Conservation (phyloP, 2,797 vertebrate genomes). For the Manis crassicaudata region DNA sequence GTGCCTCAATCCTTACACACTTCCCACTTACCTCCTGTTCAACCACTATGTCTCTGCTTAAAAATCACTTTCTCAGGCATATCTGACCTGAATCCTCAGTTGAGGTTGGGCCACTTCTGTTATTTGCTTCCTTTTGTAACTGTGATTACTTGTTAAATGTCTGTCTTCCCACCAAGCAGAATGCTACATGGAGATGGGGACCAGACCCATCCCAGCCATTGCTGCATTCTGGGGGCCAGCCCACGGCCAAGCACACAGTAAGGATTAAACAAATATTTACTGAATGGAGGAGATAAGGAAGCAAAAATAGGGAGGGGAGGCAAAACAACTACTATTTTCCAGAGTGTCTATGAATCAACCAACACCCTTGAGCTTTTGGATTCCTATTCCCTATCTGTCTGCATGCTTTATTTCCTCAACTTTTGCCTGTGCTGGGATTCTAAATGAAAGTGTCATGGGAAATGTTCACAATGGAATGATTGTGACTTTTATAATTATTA, state of each 20-base stretch:
- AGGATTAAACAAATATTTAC: background rate
- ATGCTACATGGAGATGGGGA: background rate
- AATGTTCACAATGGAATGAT: conserved; percentile 49
- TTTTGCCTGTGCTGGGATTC: conserved; percentile 31
- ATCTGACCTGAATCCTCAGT: background rate
- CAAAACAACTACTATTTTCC: background rate
- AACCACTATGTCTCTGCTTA: background rate
- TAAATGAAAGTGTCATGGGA: conserved; percentile 61
- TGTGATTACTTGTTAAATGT: background rate
- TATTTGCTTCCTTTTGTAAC: background rate
- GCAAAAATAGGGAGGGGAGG: background rate
- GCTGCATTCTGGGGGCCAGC: background rate
- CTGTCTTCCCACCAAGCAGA: background rate
- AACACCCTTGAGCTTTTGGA: background rate
- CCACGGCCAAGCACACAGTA: background rate
- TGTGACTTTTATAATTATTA: conserved; percentile 58
- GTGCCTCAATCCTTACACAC: background rate
- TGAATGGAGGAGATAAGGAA: background rate
- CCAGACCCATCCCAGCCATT: background rate
- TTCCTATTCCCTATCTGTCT: background rate
- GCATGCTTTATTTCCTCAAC: conserved; percentile 24
- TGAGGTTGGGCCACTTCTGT: background rate
- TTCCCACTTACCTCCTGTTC: background rate
- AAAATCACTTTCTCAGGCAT: background rate
- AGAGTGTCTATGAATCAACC: background rate